phyloP scores from a whole-genome alignment of 2,797 vertebrate genomes.

The Lithobates sylvaticus region DNA sequence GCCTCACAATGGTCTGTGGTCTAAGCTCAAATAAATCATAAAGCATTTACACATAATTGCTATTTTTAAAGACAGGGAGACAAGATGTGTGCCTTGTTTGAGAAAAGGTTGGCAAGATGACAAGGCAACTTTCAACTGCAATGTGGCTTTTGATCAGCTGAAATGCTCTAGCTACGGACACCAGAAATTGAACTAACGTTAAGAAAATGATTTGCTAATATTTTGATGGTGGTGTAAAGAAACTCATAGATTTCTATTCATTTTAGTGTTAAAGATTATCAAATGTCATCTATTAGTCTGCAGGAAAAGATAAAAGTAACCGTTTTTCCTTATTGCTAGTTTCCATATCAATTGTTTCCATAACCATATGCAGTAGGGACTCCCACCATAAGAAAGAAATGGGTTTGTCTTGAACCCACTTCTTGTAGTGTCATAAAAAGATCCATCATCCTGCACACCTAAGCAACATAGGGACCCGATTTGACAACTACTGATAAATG shows the following conservation, averaged over 20 bases:
- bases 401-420: neutral
- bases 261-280: neutral
- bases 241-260: neutral
- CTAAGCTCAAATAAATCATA: slow-evolving; percentile 91
- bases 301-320: neutral
- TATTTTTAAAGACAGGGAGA: slow-evolving; percentile 85
- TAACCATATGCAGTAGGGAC: too few relatives aligned
- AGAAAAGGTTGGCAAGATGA: slow-evolving; percentile 75
- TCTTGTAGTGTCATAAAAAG: neutral
- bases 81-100: slow-evolving; percentile 82
- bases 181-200: neutral
- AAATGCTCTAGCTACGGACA: slow-evolving; percentile 14
- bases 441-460: neutral
- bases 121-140: slow-evolving; percentile 74
- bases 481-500: neutral
- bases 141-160: slow-evolving; percentile 25
- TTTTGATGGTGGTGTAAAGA: neutral
- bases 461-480: neutral
- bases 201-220: neutral
- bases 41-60: slow-evolving; percentile 90
- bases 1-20: slow-evolving; percentile 86
- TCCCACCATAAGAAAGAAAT: neutral
- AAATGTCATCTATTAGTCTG: neutral
- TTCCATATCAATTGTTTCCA: neutral
- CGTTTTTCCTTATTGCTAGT: neutral